Base-by-base conservation (phyloP, 2,113 vertebrate genomes). In the Tricholaema leucomelas region DNA sequence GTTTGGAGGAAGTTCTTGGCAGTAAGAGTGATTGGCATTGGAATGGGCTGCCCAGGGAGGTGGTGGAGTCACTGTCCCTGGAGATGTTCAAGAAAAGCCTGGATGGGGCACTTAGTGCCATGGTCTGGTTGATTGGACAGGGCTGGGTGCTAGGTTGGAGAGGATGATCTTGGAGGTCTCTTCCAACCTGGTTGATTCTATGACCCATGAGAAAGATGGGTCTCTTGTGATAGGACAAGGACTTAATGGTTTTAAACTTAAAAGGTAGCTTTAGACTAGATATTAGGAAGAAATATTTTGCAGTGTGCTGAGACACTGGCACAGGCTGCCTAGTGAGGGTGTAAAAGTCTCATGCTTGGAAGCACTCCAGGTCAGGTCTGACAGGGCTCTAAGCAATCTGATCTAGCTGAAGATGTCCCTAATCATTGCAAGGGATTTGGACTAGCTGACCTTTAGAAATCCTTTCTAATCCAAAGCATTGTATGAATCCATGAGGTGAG, bases 381-480 rank as follows among this genome's bases (percentile, higher is more conserved):
- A n/a, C 0, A 2, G 27, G 10, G 6, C 15, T 28, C 8, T 35
- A n/a, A 59, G 33, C 7, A 67, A n/a, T 0, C 0, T 18, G 24
- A 0, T 78, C 8, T 18, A 4, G n/a, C 36, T 11, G 21, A 52
- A 74, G 10, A 13, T 24, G 28, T 7, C 16, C 10, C 50, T 61
- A 7, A 2, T 3, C 2, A 13, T 0, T 0, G 28, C 25, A 69
- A 38, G 10, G 23, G 7, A 1, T 6, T 20, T 35, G 56, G 65
- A 48, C 20, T 70, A 10, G 23, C 12, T 44, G 25, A 27, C 3
- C 12, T 38, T 50, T 31, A 31, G 52, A 60, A 3, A 17, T 38
- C 8, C 46, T 36, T 90, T 12, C 5, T 15, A 33, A 58, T 8
- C 4, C 56, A 87, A 74, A 75, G 2, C 2, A 14, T 28, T 84